Percentiles rank a stretch among this genome's conserved stretches.
These are phyloP conservation scores for Stegastes partitus DNA, from an alignment of 2,113 vertebrate genomes.

Conservation along the genomic window DNA sequence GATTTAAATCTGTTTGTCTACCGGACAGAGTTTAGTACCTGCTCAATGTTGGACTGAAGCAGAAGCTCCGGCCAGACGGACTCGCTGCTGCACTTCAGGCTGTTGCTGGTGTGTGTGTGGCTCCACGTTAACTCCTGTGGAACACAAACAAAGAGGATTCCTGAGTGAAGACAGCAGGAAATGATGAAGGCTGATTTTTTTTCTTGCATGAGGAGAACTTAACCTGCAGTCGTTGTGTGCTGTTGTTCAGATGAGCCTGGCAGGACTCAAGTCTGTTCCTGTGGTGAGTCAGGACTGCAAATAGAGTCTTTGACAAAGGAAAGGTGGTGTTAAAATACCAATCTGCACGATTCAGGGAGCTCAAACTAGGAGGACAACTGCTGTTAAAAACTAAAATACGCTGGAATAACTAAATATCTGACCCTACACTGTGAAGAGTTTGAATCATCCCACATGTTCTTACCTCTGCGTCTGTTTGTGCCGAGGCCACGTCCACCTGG, in stretches of 20 bases:
- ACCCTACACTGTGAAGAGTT: too few species aligned
- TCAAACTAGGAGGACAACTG: too few species aligned
- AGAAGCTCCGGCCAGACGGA: conserved; percentile 80
- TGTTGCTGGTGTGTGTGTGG: conserved; percentile 53
- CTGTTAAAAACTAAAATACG: background rate
- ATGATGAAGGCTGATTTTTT: background rate
- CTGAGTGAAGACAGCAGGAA: background rate
- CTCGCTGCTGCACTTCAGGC: conserved; percentile 51
- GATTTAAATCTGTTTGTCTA: conserved; percentile 10
- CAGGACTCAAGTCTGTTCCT: conserved; percentile 68
- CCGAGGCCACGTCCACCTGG: conserved; percentile 49
- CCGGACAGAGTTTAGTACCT: conserved; percentile 67
- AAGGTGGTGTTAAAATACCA: background rate
- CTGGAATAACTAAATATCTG: background rate
- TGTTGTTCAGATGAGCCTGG: conserved; percentile 68
- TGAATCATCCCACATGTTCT: background rate
- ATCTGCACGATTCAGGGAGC: too few species aligned
- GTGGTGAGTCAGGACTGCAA: conserved; percentile 66
- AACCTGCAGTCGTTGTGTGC: conserved; percentile 81
- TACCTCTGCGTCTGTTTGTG: conserved; percentile 75
- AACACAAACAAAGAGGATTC: background rate
- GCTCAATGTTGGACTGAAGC: conserved; percentile 82
- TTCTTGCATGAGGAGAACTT: background rate
- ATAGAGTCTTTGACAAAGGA: conserved; percentile 65
- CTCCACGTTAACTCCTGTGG: conserved; percentile 78